Evolutionary conservation across 1,140 invertebrate species (phyloP), one percentile per base, ranked within the genome.

Genomic region (Bathynomus jamesi): DNA sequence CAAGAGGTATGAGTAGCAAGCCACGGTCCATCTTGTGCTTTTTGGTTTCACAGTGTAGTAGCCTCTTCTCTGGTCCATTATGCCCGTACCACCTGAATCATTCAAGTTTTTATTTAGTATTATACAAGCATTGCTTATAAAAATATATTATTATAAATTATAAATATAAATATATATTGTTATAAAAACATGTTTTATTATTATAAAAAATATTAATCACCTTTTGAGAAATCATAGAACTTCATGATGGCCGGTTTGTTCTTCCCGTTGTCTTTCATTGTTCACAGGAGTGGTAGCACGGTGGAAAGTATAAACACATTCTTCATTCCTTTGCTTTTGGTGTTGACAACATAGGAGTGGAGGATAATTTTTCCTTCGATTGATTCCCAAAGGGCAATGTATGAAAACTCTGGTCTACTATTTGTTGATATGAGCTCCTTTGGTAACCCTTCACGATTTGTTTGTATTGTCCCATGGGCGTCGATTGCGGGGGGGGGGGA

Each of bases 271-370:
- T 63, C n/a, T n/a, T 7, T 24, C 7, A 28, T 63, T 11, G n/a
- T n/a, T 7, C 7, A 24, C 5, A 63, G 7, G 7, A 63, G 5
- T 7, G 61, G 61, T 21, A 7, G 5, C 21, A 5, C 7, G 29
- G 61, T 7, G 21, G 61, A 27, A 24, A 63, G 61, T n/a, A 24
- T 28, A 24, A 63, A 63, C n/a, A 63, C n/a, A 24, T 63, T 63
- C 28, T 63, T 63, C n/a, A 27, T 63, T 7, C 61, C 61, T 5
- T 63, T 63, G 7, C 7, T 8, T 28, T 63, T 63, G 7, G 61
- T 63, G 61, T 63, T 63, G 11, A 63, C 61, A n/a, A 63, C 61
- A 63, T 63, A 63, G 21, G 61, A 63, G n/a, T 63, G 61, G n/a
- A 63, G 61, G 24, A 28, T 27, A 11, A 63, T 7, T n/a, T 63